Conservation (phyloP, 2,888 invertebrate species). For the Villa cingulata region DNA sequence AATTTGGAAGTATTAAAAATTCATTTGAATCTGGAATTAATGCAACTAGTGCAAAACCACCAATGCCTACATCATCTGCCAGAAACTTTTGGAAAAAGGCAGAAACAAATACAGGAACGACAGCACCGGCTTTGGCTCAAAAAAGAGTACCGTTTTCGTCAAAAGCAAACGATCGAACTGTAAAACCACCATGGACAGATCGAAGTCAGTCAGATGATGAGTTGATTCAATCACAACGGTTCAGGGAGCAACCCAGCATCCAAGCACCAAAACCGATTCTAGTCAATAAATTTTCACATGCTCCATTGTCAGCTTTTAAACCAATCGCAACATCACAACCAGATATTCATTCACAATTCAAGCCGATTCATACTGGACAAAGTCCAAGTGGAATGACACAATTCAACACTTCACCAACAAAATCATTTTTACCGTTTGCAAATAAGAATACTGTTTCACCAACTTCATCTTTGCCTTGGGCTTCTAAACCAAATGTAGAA, state of each 20-base stretch:
- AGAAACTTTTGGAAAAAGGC: constrained; percentile 48
- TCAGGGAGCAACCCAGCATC: not conserved
- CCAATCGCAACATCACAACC: constrained; percentile 32
- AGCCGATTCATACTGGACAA: constrained; percentile 21
- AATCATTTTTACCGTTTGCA: constrained; percentile 20
- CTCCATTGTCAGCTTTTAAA: constrained; percentile 62
- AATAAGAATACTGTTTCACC: constrained; percentile 19
- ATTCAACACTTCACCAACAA: constrained; percentile 7
- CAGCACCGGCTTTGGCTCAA: too few relatives aligned
- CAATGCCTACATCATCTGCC: constrained; percentile 37
- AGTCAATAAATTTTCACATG: constrained; percentile 62
- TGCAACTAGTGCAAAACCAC: constrained; percentile 32
- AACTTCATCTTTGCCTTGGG: constrained; percentile 37
- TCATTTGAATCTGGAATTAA: constrained; percentile 48
- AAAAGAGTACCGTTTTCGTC: constrained; percentile 18
- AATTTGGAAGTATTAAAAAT: constrained; percentile 72
- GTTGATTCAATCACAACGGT: not conserved
- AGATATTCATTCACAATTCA: constrained; percentile 26
- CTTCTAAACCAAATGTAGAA: constrained; percentile 34
- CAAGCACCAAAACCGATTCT: constrained; percentile 39
- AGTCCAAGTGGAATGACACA: not conserved
- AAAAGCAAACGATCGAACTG: constrained; percentile 7
- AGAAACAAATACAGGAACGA: constrained; percentile 40
- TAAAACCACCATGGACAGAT: constrained; percentile 5
- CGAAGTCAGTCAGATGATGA: constrained; percentile 1